Base-by-base conservation (phyloP, 2,888 invertebrate genomes). In the Lasioglossum oenotherae region DNA sequence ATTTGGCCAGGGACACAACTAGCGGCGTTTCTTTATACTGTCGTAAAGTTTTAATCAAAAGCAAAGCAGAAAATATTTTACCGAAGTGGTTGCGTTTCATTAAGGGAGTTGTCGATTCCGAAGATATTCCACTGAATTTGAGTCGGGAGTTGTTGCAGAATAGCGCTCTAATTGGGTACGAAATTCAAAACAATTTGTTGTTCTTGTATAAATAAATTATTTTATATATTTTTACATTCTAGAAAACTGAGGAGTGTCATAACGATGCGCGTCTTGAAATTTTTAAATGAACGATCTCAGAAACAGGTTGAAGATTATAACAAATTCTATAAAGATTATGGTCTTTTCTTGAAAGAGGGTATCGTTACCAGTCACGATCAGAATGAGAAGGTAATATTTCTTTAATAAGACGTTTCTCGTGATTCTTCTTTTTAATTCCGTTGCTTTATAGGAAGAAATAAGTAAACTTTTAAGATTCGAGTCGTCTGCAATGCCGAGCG, bases 31-130 rank as follows among this genome's bases (percentile, higher is more conserved):
- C 99, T 0, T 96, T 99, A 23, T 99, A 99, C 95, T 98, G 98
- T 8, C 97, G 98, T 74, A 99, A 99, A 95, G 97, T 99, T 80
- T 96, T 99, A 85, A 99, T 99, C 87, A 98, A 99, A 95, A 98
- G 97, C 92, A 98, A 98, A 94, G 98, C 98, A 0, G 98, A 98
- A 84, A 98, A 98, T 93, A 97, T 99, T 88, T 95, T 99, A 87
- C 99, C 99, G 0, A 98, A 98, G 94, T 99, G 99, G 98, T 96
- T 99, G 90, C 96, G 99, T 92, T 99, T 99, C 95, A 96, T 99
- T 4, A 99, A 99, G 96, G 99, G 99, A 94, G 99, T 99, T 49
- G 99, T 99, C 27, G 99, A 99, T 96, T 99, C 99, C 1, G 99
- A 99, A 96, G 99, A 99, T 95, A 99, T 99, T 96, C 99, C 99